Evolutionary conservation across 2,113 vertebrate genomes (phyloP).

Genomic region (Okapia johnstoni): DNA sequence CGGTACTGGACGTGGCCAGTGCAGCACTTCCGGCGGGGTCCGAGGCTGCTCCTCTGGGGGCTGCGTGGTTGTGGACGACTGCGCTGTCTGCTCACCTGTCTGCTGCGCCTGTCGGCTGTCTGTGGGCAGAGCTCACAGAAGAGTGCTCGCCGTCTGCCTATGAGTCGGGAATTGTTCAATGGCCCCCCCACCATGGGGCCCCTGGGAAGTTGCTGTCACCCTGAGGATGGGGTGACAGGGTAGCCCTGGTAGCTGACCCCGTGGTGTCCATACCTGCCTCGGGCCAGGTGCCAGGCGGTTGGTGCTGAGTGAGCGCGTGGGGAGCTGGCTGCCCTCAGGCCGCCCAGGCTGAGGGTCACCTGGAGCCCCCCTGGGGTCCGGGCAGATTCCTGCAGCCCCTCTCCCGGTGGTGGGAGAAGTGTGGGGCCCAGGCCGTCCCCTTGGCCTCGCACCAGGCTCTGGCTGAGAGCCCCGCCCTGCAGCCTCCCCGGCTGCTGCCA

Average conservation of each 20-base stretch:
- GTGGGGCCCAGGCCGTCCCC: background rate
- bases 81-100: fast-evolving
- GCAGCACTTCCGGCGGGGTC: background rate
- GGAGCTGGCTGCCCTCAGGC: background rate
- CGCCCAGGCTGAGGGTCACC: too few relatives aligned
- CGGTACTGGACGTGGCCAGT: fast-evolving
- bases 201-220: background rate
- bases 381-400: background rate
- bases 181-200: background rate
- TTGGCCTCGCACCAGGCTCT: background rate
- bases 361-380: background rate
- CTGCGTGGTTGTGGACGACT: background rate
- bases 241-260: background rate
- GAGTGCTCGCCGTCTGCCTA: background rate
- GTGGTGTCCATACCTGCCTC: background rate
- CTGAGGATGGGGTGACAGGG: background rate
- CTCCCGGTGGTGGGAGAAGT: background rate
- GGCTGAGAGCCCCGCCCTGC: background rate
- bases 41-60: background rate
- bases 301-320: background rate
- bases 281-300: background rate
- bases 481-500: background rate
- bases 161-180: background rate
- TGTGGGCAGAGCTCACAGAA: background rate
- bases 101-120: background rate